Base-by-base conservation (phyloP, 2,888 invertebrate species). In the Meloe dianella region DNA sequence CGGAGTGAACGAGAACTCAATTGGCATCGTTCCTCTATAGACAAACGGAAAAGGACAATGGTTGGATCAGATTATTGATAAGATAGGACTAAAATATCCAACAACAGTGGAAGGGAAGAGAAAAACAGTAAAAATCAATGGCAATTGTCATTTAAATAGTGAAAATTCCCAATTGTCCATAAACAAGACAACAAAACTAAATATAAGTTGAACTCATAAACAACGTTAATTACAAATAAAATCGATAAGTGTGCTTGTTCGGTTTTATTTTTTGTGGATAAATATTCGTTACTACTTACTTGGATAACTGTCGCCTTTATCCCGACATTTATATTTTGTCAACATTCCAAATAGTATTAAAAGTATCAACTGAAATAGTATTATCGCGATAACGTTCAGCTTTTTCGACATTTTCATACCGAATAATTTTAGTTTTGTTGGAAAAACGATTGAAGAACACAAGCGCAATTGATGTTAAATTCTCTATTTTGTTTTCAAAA, bases 291-390 rank as follows among this genome's bases (percentile, higher is more conserved):
- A 6, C 7, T 17, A 54, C 54, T 54, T 14, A 54, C 54, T 14
- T 54, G 54, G 24, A 54, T 54, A 54, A 54, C 24, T 54, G 12
- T 22, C 12, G 7, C 24, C 4, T 24, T 24, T 12, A 5, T 54
- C 3, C 24, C 12, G 3, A 10, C 3, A 5, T 6, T 10, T 24
- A 24, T 54, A 54, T 54, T 54, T 54, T 3, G 54, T 6, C 12
- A 54, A 54, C 10, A 54, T 54, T 24, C 54, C 54, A 54, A 54
- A 54, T 24, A 54, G 10, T 54, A 54, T 24, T 10, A 54, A 24
- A 14, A 54, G 24, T 10, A 54, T 54, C 12, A 24, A 54, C 24
- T 54, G 54, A 12, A 54, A 22, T 54, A 54, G 24, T 12, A 54
- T 22, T 2, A 54, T 54, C 5, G 24, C 6, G 24, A 54, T 54